Evolutionary conservation across 30 jellyfish, hydroid and myxozoan species (phyloP).

Genomic region (Cassiopea xamachana): DNA sequence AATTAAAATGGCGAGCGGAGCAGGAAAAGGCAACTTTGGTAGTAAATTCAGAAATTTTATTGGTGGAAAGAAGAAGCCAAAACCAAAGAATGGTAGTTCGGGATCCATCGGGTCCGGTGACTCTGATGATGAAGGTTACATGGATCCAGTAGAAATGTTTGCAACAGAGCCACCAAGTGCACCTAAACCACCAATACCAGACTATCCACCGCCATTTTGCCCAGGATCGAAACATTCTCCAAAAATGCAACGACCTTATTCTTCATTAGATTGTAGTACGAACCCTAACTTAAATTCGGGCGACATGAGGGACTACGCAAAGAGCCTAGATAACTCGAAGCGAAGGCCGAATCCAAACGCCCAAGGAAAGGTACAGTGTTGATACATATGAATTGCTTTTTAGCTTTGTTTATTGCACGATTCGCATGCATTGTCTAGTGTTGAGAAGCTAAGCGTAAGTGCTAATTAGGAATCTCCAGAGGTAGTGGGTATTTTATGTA

Average conservation of each 20-base stretch:
- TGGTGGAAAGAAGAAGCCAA: constrained; percentile 79
- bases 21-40: constrained; percentile 72
- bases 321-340: constrained; percentile 41
- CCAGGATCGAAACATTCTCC: constrained; percentile 45
- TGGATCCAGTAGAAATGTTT: constrained; percentile 86
- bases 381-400: background rate
- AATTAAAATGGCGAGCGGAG: constrained; percentile 71
- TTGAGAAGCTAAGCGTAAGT: no score
- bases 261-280: constrained; percentile 57
- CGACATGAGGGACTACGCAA: constrained; percentile 53
- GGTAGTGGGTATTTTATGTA: no score
- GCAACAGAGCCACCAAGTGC: constrained; percentile 93
- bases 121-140: constrained; percentile 94
- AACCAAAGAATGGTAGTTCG: constrained; percentile 62
- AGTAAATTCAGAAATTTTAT: constrained; percentile 51
- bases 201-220: constrained; percentile 89
- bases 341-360: constrained; percentile 32
- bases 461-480: no score
- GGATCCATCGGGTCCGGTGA: constrained; percentile 67
- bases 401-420: background rate
- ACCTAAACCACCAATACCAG: constrained; percentile 83
- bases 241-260: constrained; percentile 50
- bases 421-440: background rate
- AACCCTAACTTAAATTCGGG: constrained; percentile 3
- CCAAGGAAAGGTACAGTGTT: constrained; percentile 47